Conservation (phyloP, 1,140 invertebrate species). For the Tachypleus tridentatus region DNA sequence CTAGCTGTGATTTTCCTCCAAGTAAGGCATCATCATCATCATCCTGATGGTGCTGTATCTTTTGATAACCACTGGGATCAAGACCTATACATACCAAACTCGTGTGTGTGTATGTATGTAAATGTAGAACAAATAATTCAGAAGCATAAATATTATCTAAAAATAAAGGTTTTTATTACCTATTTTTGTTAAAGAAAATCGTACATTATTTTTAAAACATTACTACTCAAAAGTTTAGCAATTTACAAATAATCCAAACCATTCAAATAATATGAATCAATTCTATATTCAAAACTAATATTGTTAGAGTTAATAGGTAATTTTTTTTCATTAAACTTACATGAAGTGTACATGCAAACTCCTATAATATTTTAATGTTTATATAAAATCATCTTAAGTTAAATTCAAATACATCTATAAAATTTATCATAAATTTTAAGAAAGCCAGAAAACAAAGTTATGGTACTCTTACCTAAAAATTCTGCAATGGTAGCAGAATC, state of each 20-base stretch:
- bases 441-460: neutral
- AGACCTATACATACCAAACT: slow-evolving; percentile 30
- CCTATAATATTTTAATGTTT: neutral
- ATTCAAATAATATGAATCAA: neutral
- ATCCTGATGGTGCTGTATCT: slow-evolving; percentile 37
- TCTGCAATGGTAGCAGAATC: slow-evolving; percentile 81
- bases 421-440: neutral
- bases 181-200: neutral
- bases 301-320: slow-evolving; percentile 9
- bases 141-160: too few species aligned
- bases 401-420: too few species aligned
- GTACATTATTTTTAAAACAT: too few species aligned
- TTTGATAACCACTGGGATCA: slow-evolving; percentile 39
- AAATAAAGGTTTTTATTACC: neutral
- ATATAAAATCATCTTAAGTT: neutral
- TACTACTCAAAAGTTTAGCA: too few species aligned
- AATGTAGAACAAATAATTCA: too few species aligned
- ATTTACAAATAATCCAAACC: too few species aligned
- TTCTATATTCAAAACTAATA: slow-evolving; percentile 7
- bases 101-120: too few species aligned
- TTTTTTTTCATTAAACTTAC: slow-evolving; percentile 8
- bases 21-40: slow-evolving; percentile 26
- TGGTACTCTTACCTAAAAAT: slow-evolving; percentile 52
- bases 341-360: slow-evolving; percentile 14
- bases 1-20: slow-evolving; percentile 8